Evolutionary conservation across 2,113 vertebrate species (phyloP).

Genomic region (Xiphias gladius): DNA sequence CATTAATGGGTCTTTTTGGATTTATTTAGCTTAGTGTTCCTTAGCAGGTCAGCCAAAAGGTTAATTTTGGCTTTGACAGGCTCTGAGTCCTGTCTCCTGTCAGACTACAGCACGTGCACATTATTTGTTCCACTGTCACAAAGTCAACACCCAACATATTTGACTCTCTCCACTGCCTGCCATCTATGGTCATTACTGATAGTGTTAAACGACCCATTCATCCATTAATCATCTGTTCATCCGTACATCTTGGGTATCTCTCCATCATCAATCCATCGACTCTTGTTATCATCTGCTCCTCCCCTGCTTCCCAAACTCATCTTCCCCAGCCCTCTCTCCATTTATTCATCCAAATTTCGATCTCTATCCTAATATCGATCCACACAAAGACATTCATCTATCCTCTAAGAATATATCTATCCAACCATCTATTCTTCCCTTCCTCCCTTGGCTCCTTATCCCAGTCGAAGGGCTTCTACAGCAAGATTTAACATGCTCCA

Average conservation of each 20-base stretch:
- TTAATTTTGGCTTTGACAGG: not conserved
- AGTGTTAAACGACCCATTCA: constrained; percentile 48
- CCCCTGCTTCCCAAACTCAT: constrained; percentile 42
- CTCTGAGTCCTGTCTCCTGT: not conserved
- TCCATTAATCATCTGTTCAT: constrained; percentile 60
- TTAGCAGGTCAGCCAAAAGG: not conserved
- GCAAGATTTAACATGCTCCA: constrained; percentile 67
- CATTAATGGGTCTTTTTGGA: not conserved
- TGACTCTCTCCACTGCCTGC: constrained; percentile 22
- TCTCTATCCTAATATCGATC: constrained; percentile 65
- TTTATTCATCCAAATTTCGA: constrained; percentile 59
- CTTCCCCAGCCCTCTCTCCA: constrained; percentile 17
- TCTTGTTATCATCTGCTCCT: constrained; percentile 63
- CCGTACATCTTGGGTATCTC: constrained; percentile 55
- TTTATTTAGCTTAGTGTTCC: not conserved
- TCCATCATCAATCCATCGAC: constrained; percentile 62
- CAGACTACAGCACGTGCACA: not conserved
- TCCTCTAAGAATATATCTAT: constrained; percentile 59
- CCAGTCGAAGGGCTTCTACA: constrained; percentile 59
- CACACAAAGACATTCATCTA: constrained; percentile 45
- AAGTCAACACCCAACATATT: constrained; percentile 44
- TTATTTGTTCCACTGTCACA: constrained; percentile 27
- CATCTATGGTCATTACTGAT: constrained; percentile 44
- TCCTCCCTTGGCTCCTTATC: constrained; percentile 61
- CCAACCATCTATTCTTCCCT: constrained; percentile 36